Evolutionary conservation across 1,140 invertebrate species (phyloP), one percentile per base, ranked within the genome.

Genomic region (Reticulitermes speratus): DNA sequence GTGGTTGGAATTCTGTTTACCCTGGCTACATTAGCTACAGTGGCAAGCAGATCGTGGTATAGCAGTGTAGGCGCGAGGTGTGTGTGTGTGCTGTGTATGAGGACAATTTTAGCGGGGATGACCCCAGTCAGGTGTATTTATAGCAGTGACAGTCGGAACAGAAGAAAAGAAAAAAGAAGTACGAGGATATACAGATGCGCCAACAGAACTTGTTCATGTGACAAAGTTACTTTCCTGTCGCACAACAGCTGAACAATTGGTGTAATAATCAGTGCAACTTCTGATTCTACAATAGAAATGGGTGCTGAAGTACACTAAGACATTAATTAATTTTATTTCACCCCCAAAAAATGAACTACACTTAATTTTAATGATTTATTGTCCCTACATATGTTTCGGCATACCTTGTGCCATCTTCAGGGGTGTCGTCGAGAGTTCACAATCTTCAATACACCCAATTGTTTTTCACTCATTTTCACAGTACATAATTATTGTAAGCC

Each of bases 31-130:
- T 8, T 75, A 12, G 6, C 6, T 75, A 25, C 65, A 75, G 25
- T 75, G n/a, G 65, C 25, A 25, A 75, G n/a, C 25, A 25, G 25
- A 75, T 30, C 65, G 2, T 8, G 65, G 16, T 25, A 25, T 30
- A 30, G 0, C 65, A 14, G 14, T 30, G n/a, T 16, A 55, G 52
- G 19, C 52, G 1, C 52, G 25, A 30, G 65, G 0, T 6, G n/a
- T 7, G 25, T 9, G 65, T n/a, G 14, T 16, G n/a, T 30, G n/a
- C 25, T 25, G n/a, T n/a, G 0, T 9, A 30, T 2, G 65, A 75
- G 65, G 65, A 75, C 65, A 75, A 75, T 75, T 75, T 75, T 75
- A 75, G 65, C 65, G 65, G 65, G 65, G 65, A 75, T 75, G 65
- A 30, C 65, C 65, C 65, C 14, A 75, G 65, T 75, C 65, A 75